Base-by-base conservation (phyloP, 2,888 invertebrate species). In the Polydrusus pterygomalis region DNA sequence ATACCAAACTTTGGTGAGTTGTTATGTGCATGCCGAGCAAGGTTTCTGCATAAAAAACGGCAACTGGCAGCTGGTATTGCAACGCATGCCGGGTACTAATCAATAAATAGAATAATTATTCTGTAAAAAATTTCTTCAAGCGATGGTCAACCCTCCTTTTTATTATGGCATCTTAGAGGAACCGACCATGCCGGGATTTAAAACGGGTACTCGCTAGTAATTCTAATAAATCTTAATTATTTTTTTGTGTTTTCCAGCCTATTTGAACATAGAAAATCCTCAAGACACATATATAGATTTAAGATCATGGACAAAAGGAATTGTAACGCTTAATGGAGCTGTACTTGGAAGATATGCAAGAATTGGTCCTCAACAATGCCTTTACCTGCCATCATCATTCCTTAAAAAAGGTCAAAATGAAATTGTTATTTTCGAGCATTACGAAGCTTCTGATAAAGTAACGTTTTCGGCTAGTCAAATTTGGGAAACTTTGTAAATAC, bases 271-370 rank as follows among this genome's bases (percentile, higher is more conserved):
- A 20, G 51, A 71, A n/a, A 85, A 85, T 0, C 90, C 92, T 0
- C 84, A 89, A 47, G 96, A 97, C 83, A 96, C 96, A 0, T 97
- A 92, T 84, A 83, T 97, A n/a, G 93, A 95, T 82, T 91, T 95
- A 80, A 88, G 89, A 56, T 91, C 91, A n/a, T 97, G 97, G 97
- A 92, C 91, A 71, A 97, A 96, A 89, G 97, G 97, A 0, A 90
- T 94, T 74, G 92, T 94, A 0, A 94, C 95, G 86, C 87, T 97
- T 0, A 97, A 97, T 85, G 95, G 94, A 0, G 91, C 94, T 83
- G 96, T 96, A 85, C 89, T 97, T 30, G 97, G 97, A 0, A 90
- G 97, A 60, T 96, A 96, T 87, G 92, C 93, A 0, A 84, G 89
- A 0, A 89, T 91, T 25, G 97, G 97, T 0, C 97, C 97, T 0